A percentile compares a stretch with the other conserved stretches of the same genome.
Conservation (phyloP, 2,888 invertebrate species). For the Acanthococcus lagerstroemiae region DNA sequence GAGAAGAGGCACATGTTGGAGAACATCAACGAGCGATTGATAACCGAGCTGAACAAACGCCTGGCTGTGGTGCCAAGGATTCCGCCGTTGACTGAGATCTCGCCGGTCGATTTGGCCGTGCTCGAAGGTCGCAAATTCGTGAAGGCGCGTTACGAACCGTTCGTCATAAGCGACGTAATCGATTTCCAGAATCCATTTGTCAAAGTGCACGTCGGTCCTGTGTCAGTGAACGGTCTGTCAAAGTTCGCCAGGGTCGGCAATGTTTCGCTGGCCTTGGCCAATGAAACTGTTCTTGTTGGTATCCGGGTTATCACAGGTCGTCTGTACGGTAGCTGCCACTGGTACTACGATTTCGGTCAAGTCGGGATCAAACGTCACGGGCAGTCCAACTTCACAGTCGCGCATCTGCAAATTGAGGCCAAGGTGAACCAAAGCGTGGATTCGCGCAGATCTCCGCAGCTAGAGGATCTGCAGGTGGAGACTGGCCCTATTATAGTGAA, state of each 20-base stretch:
- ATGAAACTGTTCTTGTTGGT: constrained; percentile 56
- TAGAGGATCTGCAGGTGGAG: constrained; percentile 66
- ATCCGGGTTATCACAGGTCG: constrained; percentile 70
- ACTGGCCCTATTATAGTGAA: constrained; percentile 67
- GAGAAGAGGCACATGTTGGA: constrained; percentile 73
- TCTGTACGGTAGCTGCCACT: constrained; percentile 62
- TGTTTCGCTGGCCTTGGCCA: constrained; percentile 59
- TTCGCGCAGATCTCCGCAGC: constrained; percentile 58
- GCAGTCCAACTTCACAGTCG: constrained; percentile 64
- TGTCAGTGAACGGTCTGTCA: constrained; percentile 56
- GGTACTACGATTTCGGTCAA: constrained; percentile 56
- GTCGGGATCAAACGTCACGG: constrained; percentile 50
- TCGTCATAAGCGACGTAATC: constrained; percentile 39
- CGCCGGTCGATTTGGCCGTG: constrained; percentile 73
- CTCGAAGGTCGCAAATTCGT: constrained; percentile 63
- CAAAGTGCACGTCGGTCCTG: constrained; percentile 11
- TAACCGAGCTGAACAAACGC: constrained; percentile 62
- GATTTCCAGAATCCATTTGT: constrained; percentile 32
- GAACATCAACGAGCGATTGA: constrained; percentile 63
- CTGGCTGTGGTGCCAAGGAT: constrained; percentile 59
- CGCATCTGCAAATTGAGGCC: constrained; percentile 56
- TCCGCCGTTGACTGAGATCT: constrained; percentile 59
- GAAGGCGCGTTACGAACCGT: constrained; percentile 58
- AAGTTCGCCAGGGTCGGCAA: constrained; percentile 73
- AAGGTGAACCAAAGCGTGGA: constrained; percentile 66